Conservation (phyloP, 2,113 vertebrate species). For the Psilopsiagon aurifrons region DNA sequence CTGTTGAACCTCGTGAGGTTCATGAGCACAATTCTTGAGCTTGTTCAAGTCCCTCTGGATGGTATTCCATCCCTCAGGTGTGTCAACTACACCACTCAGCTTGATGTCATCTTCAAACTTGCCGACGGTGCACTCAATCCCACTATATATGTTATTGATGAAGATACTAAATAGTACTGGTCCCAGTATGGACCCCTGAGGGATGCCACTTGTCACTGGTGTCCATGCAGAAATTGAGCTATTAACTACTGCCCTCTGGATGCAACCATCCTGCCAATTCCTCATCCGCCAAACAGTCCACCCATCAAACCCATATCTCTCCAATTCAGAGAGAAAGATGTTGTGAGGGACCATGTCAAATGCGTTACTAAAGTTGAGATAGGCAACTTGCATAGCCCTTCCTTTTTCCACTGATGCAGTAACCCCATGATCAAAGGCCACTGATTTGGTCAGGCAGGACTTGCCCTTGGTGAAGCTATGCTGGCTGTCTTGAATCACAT, state of each 20-base stretch:
- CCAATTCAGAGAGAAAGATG: not conserved
- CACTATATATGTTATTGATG: not conserved
- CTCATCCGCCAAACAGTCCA: not conserved
- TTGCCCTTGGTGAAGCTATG: not conserved
- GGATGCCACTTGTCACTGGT: not conserved
- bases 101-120: not conserved
- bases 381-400: not conserved
- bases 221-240: not conserved
- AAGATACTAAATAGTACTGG: not conserved
- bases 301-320: not conserved
- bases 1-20: not conserved
- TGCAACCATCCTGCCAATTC: not conserved
- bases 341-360: not conserved
- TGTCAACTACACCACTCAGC: not conserved
- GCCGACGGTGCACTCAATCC: not conserved
- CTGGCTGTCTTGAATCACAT: not conserved
- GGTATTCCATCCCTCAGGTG: not conserved
- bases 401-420: not conserved
- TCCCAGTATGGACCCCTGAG: not conserved
- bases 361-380: not conserved
- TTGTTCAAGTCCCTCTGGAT: not conserved
- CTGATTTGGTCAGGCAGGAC: not conserved
- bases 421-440: not conserved
- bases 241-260: not conserved
- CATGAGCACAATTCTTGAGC: not conserved